Conservation (phyloP, 2,113 vertebrate genomes). For the Girardinichthys multiradiatus region DNA sequence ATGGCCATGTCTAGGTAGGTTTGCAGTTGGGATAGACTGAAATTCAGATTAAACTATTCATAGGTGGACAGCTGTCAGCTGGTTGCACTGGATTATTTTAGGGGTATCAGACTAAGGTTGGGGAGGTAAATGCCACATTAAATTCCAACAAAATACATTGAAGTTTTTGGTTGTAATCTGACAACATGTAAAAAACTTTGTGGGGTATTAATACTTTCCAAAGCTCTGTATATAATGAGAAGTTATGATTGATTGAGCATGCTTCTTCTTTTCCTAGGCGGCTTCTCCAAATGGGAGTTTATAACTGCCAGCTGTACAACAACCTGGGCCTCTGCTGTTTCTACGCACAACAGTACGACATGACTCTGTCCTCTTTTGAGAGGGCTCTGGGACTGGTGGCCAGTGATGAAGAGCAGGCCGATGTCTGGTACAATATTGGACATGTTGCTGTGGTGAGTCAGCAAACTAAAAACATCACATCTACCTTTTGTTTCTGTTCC, state of each 20-base stretch:
- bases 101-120: no score
- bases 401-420: conserved; percentile 90
- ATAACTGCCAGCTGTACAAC: conserved; percentile 97
- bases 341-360: conserved; percentile 97
- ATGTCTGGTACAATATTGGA: conserved; percentile 98
- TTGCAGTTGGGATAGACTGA: no score
- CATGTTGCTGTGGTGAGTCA: conserved; percentile 92
- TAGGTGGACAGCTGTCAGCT: no score
- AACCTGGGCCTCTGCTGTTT: conserved; percentile 98
- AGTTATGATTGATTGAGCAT: conserved; percentile 9
- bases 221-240: neutral
- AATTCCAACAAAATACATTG: no score
- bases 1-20: no score
- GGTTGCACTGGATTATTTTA: no score
- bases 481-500: neutral
- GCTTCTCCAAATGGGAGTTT: conserved; percentile 96
- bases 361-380: conserved; percentile 95
- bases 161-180: no score
- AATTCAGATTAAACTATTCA: no score
- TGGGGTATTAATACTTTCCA: no score
- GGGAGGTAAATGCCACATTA: no score
- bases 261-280: conserved; percentile 79
- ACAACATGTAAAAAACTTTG: no score
- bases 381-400: conserved; percentile 89
- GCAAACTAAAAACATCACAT: neutral